Evolutionary conservation across 2,113 vertebrate genomes (phyloP), one percentile per base, ranked within the genome.

Genomic region (Festucalex cinctus): DNA sequence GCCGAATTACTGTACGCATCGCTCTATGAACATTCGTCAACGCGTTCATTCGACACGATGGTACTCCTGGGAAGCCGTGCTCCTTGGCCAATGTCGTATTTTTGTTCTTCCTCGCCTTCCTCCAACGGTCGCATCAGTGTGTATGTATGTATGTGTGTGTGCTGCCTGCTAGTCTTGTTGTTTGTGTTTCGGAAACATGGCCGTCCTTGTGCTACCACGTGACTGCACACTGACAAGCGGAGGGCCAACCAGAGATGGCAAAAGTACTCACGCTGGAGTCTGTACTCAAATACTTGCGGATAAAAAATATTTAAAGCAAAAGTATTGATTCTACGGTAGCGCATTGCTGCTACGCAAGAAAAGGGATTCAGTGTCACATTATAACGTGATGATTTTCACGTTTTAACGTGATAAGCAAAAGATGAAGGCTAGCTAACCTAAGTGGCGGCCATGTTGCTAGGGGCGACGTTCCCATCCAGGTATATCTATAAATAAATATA

Each of bases 111-210:
- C 37, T 62, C 37, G 59, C 59, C n/a, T 88, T 80, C 84, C 86
- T 85, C 90, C 90, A 74, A 89, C 84, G 87, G 87, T 87, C 90
- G 90, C 86, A 62, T 90, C 89, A 83, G 82, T 90, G 70, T 88
- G 86, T 90, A 85, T 89, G 64, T 37, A 16, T 51, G 63, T 51
- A 2, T 17, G 43, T 20, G 20, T 65, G 28, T 53, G 35, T 87
- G 85, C 85, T 85, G 79, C 80, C 78, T 86, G 81, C 78, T 74
- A 58, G 75, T 88, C 91, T 92, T 91, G 91, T 90, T 94, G 93
- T 94, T 94, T 95, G 93, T 94, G 93, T 94, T 92, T 94, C 91
- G 90, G 92, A 93, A 94, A 95, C 91, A 95, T 95, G 94, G 94
- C 93, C 91, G 93, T 90, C 89, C 87, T 71, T 92, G 88, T 91